These are phyloP conservation scores for Protonemura montana DNA, from an alignment of 2,888 invertebrate species.

Conservation along the genomic window DNA sequence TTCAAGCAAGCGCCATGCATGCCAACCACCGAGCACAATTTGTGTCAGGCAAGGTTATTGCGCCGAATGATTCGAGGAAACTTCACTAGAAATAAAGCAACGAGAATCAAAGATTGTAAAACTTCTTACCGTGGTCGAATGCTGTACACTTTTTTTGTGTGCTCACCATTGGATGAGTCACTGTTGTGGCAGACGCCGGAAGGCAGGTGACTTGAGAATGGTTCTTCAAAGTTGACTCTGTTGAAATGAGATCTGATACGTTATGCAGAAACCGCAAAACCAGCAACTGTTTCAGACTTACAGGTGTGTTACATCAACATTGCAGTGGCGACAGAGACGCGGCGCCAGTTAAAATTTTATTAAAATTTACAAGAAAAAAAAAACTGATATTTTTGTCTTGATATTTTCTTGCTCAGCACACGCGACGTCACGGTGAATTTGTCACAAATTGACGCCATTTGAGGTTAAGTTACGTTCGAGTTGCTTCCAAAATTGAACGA, in stretches of 20 bases:
- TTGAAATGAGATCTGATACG: not conserved
- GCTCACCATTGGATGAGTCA: not conserved
- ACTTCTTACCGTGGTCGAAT: not conserved
- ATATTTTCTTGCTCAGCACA: not conserved
- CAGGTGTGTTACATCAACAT: not conserved
- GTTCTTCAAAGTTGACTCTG: not conserved
- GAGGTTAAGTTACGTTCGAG: not conserved
- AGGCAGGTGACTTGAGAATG: slow-evolving; percentile 22
- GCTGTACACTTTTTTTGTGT: not conserved
- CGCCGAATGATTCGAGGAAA: slow-evolving; percentile 10
- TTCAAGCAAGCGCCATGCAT: no score
- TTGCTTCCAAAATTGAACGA: not conserved
- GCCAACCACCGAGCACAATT: not conserved
- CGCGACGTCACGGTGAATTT: not conserved
- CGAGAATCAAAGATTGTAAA: not conserved
- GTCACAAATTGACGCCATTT: not conserved
- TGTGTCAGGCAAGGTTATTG: slow-evolving; percentile 19
- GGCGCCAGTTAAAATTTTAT: no score
- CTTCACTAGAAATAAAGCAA: not conserved
- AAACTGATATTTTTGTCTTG: not conserved
- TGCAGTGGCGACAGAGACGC: not conserved
- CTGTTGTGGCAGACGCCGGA: not conserved
- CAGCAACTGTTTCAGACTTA: not conserved
- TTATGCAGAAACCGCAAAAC: not conserved
- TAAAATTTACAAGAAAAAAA: not conserved